phyloP scores from a whole-genome alignment of 2,113 vertebrate species.

The Ovis aries region DNA sequence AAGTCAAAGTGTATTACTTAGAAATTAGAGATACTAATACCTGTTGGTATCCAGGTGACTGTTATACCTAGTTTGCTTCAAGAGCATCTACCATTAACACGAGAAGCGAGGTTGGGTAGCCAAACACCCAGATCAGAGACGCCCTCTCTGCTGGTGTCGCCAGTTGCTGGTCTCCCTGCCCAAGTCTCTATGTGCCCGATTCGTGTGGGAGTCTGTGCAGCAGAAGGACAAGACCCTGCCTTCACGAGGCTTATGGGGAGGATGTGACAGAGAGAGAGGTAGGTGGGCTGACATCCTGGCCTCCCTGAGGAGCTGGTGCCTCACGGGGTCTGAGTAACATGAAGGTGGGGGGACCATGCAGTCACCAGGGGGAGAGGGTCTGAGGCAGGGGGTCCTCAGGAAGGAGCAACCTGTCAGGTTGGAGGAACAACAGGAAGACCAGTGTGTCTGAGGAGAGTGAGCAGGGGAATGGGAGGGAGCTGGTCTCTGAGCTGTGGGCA shows the following conservation, averaged over 20 bases:
- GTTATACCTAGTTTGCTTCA: not conserved
- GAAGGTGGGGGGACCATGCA: fast-evolving
- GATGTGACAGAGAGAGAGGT: not conserved
- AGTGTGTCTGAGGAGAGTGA: not conserved
- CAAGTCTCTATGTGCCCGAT: fast-evolving
- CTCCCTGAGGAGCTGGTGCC: not conserved
- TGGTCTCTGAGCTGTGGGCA: fast-evolving
- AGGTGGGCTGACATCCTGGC: not conserved
- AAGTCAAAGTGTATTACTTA: not conserved
- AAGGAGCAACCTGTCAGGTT: not conserved
- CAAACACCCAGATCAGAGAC: fast-evolving
- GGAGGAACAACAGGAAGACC: not conserved
- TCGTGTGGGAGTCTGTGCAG: fast-evolving
- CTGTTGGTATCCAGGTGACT: not conserved
- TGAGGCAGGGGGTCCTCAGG: no score
- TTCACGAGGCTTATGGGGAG: fast-evolving
- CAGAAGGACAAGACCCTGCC: no score
- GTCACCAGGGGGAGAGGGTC: not conserved
- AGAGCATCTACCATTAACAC: not conserved
- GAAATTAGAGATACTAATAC: not conserved
- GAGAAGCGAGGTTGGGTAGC: fast-evolving
- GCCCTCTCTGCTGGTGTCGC: no score
- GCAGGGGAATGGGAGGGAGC: fast-evolving
- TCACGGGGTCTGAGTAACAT: not conserved
- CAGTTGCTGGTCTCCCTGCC: not conserved